Conservation (phyloP, 2,113 vertebrate species). For the Bostrychus sinensis region DNA sequence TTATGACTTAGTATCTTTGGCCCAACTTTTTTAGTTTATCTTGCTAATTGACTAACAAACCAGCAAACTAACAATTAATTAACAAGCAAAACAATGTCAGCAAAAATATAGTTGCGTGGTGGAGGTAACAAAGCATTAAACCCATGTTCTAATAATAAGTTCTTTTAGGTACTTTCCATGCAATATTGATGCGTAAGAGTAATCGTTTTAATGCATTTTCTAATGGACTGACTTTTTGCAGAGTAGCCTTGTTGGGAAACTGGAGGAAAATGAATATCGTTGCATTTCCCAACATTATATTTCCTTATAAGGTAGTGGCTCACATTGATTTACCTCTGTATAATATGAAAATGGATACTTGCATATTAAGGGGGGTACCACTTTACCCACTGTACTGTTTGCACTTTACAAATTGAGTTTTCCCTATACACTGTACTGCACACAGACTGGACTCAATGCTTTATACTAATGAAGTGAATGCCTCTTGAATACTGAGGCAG, state of each 20-base stretch:
- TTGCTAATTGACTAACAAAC: too few species aligned
- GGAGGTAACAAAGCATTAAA: too few species aligned
- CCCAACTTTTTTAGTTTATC: too few species aligned
- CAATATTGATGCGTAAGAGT: constrained; percentile 28
- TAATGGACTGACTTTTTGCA: constrained; percentile 37
- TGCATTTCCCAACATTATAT: constrained; percentile 30
- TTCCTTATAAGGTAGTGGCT: constrained; percentile 24
- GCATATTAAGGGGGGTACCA: constrained; percentile 18
- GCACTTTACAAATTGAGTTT: background rate
- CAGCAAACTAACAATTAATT: too few species aligned
- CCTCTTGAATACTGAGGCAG: constrained; percentile 27
- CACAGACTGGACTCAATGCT: constrained; percentile 6
- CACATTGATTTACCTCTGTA: constrained; percentile 12
- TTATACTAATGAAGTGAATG: constrained; percentile 11
- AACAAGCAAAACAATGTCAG: too few species aligned
- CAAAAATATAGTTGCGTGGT: too few species aligned
- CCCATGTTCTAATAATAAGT: constrained; percentile 19
- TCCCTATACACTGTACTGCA: background rate
- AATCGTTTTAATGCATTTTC: constrained; percentile 48
- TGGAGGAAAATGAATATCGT: constrained; percentile 41
- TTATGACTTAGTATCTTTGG: too few species aligned
- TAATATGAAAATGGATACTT: constrained; percentile 20
- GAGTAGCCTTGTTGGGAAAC: constrained; percentile 33
- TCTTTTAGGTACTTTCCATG: constrained; percentile 5
- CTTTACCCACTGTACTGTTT: constrained; percentile 5